These are phyloP conservation scores for Manis crassicaudata DNA, from an alignment of 2,797 vertebrate genomes.

Conservation along the genomic window DNA sequence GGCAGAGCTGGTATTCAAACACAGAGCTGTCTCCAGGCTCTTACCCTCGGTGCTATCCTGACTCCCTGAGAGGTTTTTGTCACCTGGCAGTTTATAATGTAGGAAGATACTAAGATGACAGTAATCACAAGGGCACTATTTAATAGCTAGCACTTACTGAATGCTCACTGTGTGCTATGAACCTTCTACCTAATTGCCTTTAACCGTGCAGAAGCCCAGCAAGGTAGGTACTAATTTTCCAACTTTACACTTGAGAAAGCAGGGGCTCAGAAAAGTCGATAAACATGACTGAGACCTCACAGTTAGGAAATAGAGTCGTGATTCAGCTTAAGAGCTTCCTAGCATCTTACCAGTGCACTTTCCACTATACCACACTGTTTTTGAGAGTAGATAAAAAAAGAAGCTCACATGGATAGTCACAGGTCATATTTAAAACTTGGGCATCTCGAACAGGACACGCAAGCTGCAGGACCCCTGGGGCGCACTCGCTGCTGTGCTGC, in stretches of 20 bases:
- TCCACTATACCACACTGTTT: background rate
- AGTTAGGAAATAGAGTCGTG: background rate
- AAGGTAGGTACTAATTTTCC: background rate
- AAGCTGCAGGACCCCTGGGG: background rate
- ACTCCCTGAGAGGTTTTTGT: background rate
- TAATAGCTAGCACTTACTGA: background rate
- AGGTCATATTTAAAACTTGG: background rate
- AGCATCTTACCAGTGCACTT: too few species aligned
- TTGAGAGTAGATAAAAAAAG: background rate
- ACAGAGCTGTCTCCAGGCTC: background rate
- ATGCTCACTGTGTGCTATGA: background rate
- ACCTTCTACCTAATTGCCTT: background rate
- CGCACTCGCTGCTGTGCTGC: background rate
- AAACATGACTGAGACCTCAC: background rate
- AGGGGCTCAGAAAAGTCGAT: background rate
- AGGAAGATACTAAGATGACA: background rate
- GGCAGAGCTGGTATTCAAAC: background rate
- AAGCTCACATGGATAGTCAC: background rate
- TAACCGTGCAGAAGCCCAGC: background rate
- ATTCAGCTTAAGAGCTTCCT: background rate
- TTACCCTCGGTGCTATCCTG: background rate
- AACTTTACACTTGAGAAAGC: background rate
- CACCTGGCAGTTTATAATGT: background rate
- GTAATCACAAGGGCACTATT: background rate
- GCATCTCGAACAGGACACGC: background rate